Evolutionary conservation across 2,888 invertebrate species (phyloP), one percentile per base, ranked within the genome.

Genomic region (Colostygia pectinataria): DNA sequence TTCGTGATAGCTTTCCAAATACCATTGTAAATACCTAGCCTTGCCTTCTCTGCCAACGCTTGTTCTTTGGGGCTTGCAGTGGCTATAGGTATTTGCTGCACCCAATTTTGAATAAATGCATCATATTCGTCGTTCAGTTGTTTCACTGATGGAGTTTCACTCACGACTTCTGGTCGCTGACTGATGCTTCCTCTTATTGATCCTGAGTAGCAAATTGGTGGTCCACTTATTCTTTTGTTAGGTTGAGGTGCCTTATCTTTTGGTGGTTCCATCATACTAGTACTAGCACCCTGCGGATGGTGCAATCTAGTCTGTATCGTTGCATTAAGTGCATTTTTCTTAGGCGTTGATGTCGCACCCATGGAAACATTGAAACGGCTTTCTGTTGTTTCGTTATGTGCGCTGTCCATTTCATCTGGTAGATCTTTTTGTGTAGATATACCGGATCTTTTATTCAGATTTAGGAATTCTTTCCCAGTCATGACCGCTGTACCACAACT

Each of bases 1-100:
- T 79, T 81, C 0, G 71, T 70, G 1, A 83, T 59, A 7, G 65
- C 65, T 68, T 80, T 75, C 75, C 76, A 80, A 23, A 82, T 58
- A 0, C 77, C 77, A 38, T 79, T 78, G 23, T 71, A 71, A 2
- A 86, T 58, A 0, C 69, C 73, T n/a, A 65, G 23, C 55, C 79
- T 71, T 7, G 68, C 66, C 44, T 68, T 70, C 24, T 75, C 69
- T 12, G 63, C 61, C 5, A 66, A 1, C 8, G 47, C 62, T 9
- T 52, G 39, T 24, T 77, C 74, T 32, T 65, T 61, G 4, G 56
- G 12, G 9, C 55, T 66, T 1, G 44, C 29, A 6, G 61, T 46
- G 5, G 59, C 47, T 20, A 80, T 73, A 7, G 81, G 81, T 55
- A 83, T 64, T 45, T 68, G 53, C 27, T 71, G 38, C 0, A 77